Conservation (phyloP, 2,797 vertebrate genomes). For the Potorous gilbertii region DNA sequence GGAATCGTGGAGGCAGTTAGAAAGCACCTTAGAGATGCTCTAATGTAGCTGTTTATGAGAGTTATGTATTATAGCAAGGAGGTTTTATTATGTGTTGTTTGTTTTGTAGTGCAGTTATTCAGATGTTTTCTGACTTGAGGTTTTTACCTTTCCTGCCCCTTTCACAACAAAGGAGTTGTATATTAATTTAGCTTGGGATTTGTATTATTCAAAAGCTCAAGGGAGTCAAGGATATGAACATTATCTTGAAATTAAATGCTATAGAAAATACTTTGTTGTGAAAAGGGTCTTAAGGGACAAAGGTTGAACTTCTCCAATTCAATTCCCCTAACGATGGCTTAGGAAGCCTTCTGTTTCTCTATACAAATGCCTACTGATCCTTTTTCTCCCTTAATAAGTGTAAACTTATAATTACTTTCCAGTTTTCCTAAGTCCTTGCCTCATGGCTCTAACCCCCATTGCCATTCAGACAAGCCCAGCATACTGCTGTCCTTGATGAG, state of each 20-base stretch:
- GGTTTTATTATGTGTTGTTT: neutral
- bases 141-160: neutral
- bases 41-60: neutral
- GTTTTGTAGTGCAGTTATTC: neutral
- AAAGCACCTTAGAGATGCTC: neutral
- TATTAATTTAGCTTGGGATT: conserved; percentile 26
- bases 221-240: neutral
- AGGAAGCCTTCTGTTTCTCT: conserved; percentile 11
- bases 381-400: conserved; percentile 27
- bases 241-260: neutral
- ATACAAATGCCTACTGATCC: neutral
- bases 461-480: neutral
- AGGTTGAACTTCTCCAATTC: conserved; percentile 18
- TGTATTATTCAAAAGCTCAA: conserved; percentile 31
- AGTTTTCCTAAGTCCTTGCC: conserved; percentile 20
- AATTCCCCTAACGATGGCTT: conserved; percentile 16
- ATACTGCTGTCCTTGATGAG: neutral
- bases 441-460: conserved; percentile 5
- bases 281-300: neutral
- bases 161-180: conserved; percentile 1
- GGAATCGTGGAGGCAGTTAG: neutral
- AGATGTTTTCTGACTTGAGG: conserved; percentile 27
- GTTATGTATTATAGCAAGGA: conserved; percentile 22
- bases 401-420: conserved; percentile 17
- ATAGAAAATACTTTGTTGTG: conserved; percentile 9